These are phyloP conservation scores for Calidris pygmaea DNA, from an alignment of 2,113 vertebrate genomes.

Conservation along the genomic window DNA sequence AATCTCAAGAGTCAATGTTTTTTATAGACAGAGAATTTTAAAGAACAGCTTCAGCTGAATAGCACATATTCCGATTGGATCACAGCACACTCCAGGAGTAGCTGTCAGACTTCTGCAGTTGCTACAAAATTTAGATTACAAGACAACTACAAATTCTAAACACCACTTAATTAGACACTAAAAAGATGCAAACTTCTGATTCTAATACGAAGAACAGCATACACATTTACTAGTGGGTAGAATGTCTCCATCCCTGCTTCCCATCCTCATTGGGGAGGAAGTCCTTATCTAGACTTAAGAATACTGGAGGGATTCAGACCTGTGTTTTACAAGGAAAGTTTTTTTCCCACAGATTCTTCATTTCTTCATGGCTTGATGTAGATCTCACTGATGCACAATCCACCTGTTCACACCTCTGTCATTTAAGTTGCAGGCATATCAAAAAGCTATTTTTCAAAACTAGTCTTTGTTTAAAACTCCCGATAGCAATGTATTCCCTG, in stretches of 20 bases:
- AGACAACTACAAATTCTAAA: not conserved
- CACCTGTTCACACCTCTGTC: not conserved
- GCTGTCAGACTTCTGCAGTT: not conserved
- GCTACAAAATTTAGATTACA: not conserved
- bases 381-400: not conserved
- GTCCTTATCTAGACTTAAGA: not conserved
- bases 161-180: not conserved
- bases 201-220: not conserved
- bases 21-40: not conserved
- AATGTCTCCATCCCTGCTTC: not conserved
- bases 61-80: fast-evolving
- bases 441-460: not conserved
- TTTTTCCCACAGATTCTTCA: not conserved
- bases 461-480: not conserved
- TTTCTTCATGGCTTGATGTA: not conserved
- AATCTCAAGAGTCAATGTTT: not conserved
- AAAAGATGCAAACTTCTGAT: not conserved
- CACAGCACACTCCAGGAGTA: not conserved
- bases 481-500: not conserved
- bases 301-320: not conserved
- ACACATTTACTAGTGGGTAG: not conserved
- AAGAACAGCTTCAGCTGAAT: not conserved
- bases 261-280: not conserved
- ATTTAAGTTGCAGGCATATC: not conserved
- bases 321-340: not conserved